Percentiles rank a stretch among this genome's conserved stretches.
phyloP scores from a whole-genome alignment of 2,797 vertebrate species.

The Phrynocephalus forsythii region DNA sequence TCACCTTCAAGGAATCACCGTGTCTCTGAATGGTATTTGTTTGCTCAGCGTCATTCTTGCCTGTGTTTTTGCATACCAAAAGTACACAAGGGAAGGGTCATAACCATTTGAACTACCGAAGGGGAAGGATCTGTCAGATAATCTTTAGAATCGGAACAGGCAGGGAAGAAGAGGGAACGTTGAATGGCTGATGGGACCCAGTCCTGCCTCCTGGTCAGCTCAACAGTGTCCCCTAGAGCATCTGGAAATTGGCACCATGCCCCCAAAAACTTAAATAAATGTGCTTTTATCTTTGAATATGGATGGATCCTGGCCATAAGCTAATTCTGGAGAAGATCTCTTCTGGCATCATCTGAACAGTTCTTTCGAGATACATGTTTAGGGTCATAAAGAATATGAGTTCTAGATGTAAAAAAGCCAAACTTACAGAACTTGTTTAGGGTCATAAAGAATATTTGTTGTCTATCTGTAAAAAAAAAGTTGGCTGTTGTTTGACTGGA shows the following conservation, averaged over 20 bases:
- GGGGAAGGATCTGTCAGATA: neutral
- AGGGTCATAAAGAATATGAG: too few species aligned
- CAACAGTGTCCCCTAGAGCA: constrained; percentile 3
- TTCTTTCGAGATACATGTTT: neutral
- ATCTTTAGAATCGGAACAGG: neutral
- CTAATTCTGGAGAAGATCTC: neutral
- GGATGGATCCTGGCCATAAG: neutral
- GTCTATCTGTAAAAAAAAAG: neutral
- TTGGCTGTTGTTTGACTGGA: neutral
- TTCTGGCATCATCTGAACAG: neutral
- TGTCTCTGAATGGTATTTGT: neutral
- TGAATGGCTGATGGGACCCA: neutral
- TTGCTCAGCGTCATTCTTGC: neutral
- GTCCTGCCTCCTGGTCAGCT: neutral
- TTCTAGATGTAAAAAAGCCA: too few species aligned
- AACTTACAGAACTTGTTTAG: neutral
- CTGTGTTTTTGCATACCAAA: neutral
- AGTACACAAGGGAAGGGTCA: neutral
- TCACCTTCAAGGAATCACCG: neutral
- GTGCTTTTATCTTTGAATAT: neutral
- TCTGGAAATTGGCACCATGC: neutral
- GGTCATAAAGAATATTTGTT: neutral
- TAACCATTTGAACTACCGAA: neutral
- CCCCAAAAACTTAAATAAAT: neutral
- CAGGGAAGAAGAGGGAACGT: neutral